Conservation (phyloP, 2,888 invertebrate genomes). For the Eupithecia insigniata region DNA sequence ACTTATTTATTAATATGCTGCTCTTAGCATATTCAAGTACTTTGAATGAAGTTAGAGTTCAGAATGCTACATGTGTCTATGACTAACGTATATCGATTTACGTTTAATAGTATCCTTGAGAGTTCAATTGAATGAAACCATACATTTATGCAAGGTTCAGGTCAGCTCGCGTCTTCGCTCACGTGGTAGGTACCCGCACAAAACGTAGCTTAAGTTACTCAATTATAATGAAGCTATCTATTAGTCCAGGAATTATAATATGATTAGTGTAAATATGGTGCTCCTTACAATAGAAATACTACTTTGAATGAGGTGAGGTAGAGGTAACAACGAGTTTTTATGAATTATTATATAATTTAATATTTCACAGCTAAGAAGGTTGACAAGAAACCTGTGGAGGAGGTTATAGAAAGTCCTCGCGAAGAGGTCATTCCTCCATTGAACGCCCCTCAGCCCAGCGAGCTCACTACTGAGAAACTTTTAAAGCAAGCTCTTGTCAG, state of each 20-base stretch:
- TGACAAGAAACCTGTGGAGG: conserved; percentile 61
- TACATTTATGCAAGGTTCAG: background rate
- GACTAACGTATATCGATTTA: background rate
- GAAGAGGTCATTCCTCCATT: conserved; percentile 73
- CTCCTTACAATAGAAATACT: background rate
- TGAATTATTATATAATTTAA: conserved; percentile 12
- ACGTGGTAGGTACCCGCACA: background rate
- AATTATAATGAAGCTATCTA: background rate
- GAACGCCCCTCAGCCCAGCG: conserved; percentile 73
- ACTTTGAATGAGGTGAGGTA: background rate
- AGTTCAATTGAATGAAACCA: background rate
- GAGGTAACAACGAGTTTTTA: background rate
- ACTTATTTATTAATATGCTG: background rate
- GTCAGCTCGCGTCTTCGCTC: background rate
- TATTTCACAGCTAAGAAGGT: conserved; percentile 62
- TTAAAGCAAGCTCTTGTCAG: conserved; percentile 68
- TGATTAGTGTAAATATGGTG: background rate
- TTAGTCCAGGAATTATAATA: background rate
- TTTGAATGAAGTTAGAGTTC: background rate
- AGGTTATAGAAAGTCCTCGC: conserved; percentile 47
- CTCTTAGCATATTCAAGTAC: background rate
- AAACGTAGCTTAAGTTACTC: background rate
- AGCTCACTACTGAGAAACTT: conserved; percentile 76
- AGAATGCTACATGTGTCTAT: background rate
- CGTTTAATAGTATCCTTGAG: conserved; percentile 1